Base-by-base conservation (phyloP, 2,888 invertebrate species). In the Laspeyria flexula region DNA sequence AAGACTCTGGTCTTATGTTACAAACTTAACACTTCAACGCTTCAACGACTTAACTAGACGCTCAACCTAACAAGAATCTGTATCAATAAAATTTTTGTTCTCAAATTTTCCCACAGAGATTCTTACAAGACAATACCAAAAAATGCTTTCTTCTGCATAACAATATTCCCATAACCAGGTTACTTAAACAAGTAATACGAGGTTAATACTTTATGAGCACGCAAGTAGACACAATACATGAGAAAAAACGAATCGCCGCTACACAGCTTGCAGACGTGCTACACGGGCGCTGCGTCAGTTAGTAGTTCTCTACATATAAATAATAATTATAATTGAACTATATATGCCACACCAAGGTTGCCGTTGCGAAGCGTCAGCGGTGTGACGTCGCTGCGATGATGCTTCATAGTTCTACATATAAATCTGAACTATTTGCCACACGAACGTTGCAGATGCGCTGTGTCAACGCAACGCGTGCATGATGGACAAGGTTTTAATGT, bases 171-270 rank as follows among this genome's bases (percentile, higher is more conserved):
- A 39, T 60, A 64, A 60, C 50, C 52, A 50, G 60, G 66, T 56
- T 61, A 55, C 53, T 56, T 64, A 56, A 66, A 33, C 46, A 74
- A 60, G 57, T 60, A 54, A 70, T 61, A 57, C 54, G 57, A 69
- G 69, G 68, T 72, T 65, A 73, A 75, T 63, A 61, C 50, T 46
- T 40, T 23, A 30, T 31, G 33, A 59, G 55, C 74, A 75, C 74
- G 75, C 71, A 45, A 74, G 38, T 59, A 21, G 35, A 49, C 41
- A 61, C 66, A 65, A 61, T 65, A 41, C 47, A 30, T 71, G 65
- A 57, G 71, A 71, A 71, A 67, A 51, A 51, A 60, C 31, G 23
- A 38, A 46, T 51, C 30, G 47, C 21, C 30, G 39, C 35, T 45
- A 43, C 50, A n/a, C 27, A 18, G 42, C 30, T 30, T 39, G 18